A percentile compares a stretch with the other conserved stretches of the same genome.
Evolutionary conservation across 1,140 invertebrate genomes (phyloP).

Genomic region (Epicauta chinensis): DNA sequence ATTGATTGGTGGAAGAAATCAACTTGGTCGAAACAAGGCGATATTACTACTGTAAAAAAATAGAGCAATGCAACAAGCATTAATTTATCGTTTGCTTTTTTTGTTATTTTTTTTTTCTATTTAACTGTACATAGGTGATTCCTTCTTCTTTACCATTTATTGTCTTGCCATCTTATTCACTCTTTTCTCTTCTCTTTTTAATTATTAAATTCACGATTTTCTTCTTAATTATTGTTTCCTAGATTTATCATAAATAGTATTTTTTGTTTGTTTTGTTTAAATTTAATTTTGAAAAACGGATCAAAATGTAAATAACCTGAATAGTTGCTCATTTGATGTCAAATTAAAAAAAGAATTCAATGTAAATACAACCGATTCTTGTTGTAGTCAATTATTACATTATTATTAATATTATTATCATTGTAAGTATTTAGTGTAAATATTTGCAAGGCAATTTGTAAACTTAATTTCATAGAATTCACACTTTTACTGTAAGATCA

Average conservation of each 20-base stretch:
- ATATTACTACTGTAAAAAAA: constrained; percentile 15
- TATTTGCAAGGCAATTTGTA: too few relatives aligned
- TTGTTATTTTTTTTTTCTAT: constrained; percentile 22
- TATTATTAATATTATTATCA: too few relatives aligned
- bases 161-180: constrained; percentile 14
- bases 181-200: background rate
- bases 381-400: too few relatives aligned
- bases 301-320: constrained; percentile 30
- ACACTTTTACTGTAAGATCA: too few relatives aligned
- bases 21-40: background rate
- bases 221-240: constrained; percentile 6
- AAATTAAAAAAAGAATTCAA: too few relatives aligned
- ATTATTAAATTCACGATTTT: constrained; percentile 3
- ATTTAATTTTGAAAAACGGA: constrained; percentile 4
- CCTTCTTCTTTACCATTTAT: constrained; percentile 4
- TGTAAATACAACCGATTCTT: too few relatives aligned
- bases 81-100: constrained; percentile 26
- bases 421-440: too few relatives aligned
- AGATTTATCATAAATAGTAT: constrained; percentile 8
- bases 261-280: constrained; percentile 7
- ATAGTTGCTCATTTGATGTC: constrained; percentile 25
- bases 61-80: constrained; percentile 13
- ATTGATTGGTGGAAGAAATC: constrained; percentile 3
- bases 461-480: too few relatives aligned
- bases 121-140: constrained; percentile 26